phyloP scores from a whole-genome alignment of 2,113 vertebrate species.

The Tamias sibiricus region DNA sequence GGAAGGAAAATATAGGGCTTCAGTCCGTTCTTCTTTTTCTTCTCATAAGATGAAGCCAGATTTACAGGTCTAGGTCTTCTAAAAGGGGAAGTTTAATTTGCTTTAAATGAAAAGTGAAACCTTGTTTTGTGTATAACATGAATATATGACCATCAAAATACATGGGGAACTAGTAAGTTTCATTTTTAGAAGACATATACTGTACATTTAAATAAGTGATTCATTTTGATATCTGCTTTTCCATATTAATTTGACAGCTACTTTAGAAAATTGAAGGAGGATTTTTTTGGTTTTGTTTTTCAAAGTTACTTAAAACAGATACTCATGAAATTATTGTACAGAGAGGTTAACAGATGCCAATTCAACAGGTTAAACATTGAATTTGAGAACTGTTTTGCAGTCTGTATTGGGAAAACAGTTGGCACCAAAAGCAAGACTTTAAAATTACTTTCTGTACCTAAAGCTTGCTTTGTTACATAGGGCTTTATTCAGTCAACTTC shows the following conservation, averaged over 20 bases:
- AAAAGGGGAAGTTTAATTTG: neutral
- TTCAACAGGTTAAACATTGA: slow-evolving; percentile 37
- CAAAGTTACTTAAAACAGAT: slow-evolving; percentile 30
- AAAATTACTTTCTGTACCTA: slow-evolving; percentile 3
- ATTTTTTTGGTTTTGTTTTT: slow-evolving; percentile 27
- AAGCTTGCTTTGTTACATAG: slow-evolving; percentile 4
- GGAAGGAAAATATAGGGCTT: neutral
- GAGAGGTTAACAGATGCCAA: slow-evolving; percentile 21
- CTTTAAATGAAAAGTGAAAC: slow-evolving; percentile 62
- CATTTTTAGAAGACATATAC: slow-evolving; percentile 39
- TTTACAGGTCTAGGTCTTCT: neutral
- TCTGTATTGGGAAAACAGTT: slow-evolving; percentile 25
- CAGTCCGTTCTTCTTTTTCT: slow-evolving; percentile 5
- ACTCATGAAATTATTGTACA: slow-evolving; percentile 34
- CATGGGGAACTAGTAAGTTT: neutral
- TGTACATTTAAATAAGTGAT: slow-evolving; percentile 32
- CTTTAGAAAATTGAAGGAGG: neutral
- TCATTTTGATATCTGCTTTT: slow-evolving; percentile 36
- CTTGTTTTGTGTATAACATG: neutral
- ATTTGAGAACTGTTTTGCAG: slow-evolving; percentile 17
- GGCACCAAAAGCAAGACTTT: slow-evolving; percentile 38
- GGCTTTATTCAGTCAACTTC: slow-evolving; percentile 30
- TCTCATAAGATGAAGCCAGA: slow-evolving; percentile 38
- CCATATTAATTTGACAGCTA: neutral
- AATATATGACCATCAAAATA: neutral